Base-by-base conservation (phyloP, 2,888 invertebrate genomes). In the Himalopsyche kuldschensis region DNA sequence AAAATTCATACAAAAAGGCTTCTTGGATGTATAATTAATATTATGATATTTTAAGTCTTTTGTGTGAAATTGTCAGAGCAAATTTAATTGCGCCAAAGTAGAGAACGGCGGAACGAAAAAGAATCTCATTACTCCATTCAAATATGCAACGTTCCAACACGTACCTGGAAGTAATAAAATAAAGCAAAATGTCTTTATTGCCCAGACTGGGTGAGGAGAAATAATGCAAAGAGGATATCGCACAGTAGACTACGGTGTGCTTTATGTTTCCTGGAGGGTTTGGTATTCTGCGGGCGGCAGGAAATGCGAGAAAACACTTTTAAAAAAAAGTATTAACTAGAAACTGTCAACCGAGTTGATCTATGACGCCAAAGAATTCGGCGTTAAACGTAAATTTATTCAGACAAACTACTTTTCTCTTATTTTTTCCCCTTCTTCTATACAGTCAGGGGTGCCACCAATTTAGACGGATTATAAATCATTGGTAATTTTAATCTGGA, bases 131-230 rank as follows among this genome's bases (percentile, higher is more conserved):
- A 35, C 75, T 75, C 30, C 79, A 47, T 80, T 78, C 32, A 80
- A 82, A 80, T 46, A 78, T 82, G 82, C 84, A 84, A 17, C 75
- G 20, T 35, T 47, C 41, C 47, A 75, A 75, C 80, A 84, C 77
- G 75, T 80, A 82, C 82, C 82, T 76, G 84, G 82, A 85, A 84
- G 84, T 77, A 78, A 85, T 84, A 84, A 85, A 84, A 82, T 82
- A 85, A 85, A 84, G 80, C 81, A 83, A 85, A 85, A 84, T 82
- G 85, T 80, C 84, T 84, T 84, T 81, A 85, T 85, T 84, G 82
- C 84, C 81, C 48, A 78, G 78, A 55, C 69, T 47, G 20, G 32
- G 81, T 47, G 78, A 76, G 48, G 83, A n/a, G 82, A 46, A 85
- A 55, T 55, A 55, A 84, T 82, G 82, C 80, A 78, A 80, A 75